Conservation (phyloP, 2,888 invertebrate species). For the Ischnura elegans region DNA sequence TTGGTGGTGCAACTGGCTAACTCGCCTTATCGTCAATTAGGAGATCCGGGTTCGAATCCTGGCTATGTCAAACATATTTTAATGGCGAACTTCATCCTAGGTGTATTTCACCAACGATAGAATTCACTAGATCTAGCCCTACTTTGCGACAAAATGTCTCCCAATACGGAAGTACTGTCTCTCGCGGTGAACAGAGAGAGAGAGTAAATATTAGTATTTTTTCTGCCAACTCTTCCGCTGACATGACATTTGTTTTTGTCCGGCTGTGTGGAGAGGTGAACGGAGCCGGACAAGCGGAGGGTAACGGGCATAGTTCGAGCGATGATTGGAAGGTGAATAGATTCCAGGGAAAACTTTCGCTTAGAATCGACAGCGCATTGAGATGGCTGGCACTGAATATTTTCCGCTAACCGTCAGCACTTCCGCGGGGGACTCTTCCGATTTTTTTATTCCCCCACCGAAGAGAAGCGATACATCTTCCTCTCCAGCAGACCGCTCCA, state of each 20-base stretch:
- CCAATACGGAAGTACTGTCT: neutral
- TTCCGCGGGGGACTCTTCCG: neutral
- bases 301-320: neutral
- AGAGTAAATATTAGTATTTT: neutral
- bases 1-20: too few species aligned
- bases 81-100: too few species aligned
- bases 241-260: neutral
- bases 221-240: neutral
- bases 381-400: constrained; percentile 35
- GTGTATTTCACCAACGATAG: too few species aligned
- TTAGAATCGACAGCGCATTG: neutral
- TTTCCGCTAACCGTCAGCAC: neutral
- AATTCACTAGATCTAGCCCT: too few species aligned
- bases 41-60: too few species aligned
- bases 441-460: neutral
- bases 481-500: constrained; percentile 15
- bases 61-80: too few species aligned
- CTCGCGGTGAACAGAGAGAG: neutral
- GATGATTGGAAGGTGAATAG: neutral
- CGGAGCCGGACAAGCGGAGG: neutral
- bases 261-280: neutral
- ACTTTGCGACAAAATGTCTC: neutral
- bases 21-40: too few species aligned
- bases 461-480: neutral
- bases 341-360: constrained; percentile 31